Conservation (phyloP, 2,113 vertebrate species). For the Sphaerodactylus townsendi region DNA sequence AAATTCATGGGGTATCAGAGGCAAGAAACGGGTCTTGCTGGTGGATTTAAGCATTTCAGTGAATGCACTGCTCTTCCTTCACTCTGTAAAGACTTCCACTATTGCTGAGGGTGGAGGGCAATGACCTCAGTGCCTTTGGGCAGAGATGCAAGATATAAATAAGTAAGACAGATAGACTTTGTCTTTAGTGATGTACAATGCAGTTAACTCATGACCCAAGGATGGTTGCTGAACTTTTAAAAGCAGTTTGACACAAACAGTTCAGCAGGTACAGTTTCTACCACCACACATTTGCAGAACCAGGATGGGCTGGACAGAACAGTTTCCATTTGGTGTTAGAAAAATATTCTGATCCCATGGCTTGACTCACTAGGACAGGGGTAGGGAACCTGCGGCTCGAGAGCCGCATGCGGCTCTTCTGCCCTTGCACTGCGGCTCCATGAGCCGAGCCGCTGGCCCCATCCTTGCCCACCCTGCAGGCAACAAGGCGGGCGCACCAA, state of each 20-base stretch:
- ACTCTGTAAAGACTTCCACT: not conserved
- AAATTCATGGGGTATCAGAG: not conserved
- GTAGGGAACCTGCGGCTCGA: too few relatives aligned
- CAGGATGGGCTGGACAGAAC: not conserved
- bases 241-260: not conserved
- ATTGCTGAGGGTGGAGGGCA: not conserved
- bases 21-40: not conserved
- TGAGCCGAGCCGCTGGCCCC: too few relatives aligned
- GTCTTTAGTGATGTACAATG: not conserved
- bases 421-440: too few relatives aligned
- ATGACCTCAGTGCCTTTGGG: not conserved
- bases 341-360: not conserved
- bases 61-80: not conserved
- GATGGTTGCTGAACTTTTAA: not conserved
- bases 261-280: not conserved
- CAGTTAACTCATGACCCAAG: not conserved
- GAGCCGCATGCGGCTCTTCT: too few relatives aligned
- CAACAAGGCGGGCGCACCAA: too few relatives aligned
- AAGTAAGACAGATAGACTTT: not conserved
- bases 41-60: not conserved
- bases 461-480: too few relatives aligned
- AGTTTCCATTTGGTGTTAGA: not conserved
- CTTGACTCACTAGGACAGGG: too few relatives aligned
- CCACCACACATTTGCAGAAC: not conserved
- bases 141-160: constrained; percentile 11